Evolutionary conservation across 2,888 invertebrate genomes (phyloP).

Genomic region (Apodemia hepburni): DNA sequence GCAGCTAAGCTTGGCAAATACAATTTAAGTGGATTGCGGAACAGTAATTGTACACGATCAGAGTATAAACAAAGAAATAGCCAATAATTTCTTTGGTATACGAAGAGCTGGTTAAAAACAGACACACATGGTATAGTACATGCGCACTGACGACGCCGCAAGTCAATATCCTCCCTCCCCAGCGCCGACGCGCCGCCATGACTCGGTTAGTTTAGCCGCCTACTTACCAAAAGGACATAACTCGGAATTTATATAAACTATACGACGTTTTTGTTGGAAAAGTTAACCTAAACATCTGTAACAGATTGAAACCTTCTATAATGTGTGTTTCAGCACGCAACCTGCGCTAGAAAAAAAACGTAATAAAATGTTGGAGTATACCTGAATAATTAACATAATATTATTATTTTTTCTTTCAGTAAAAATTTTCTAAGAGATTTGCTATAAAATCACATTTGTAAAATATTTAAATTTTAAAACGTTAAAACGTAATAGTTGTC

Average conservation of each 20-base stretch:
- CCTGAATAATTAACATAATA: no score
- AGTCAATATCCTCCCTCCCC: conserved; percentile 76
- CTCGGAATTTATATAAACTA: not conserved
- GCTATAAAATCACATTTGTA: no score
- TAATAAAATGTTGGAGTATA: no score
- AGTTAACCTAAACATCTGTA: no score
- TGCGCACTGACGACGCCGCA: conserved; percentile 70
- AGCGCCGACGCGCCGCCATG: conserved; percentile 72
- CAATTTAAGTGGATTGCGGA: conserved; percentile 27
- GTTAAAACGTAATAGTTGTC: no score
- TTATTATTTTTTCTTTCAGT: no score
- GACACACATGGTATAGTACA: conserved; percentile 72
- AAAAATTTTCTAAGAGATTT: no score
- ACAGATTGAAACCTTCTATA: no score
- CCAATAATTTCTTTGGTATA: conserved; percentile 40
- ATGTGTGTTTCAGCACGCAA: no score
- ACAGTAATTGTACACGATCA: conserved; percentile 31
- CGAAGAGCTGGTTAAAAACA: conserved; percentile 57
- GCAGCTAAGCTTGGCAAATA: conserved; percentile 30
- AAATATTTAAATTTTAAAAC: no score
- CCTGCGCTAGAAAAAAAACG: no score
- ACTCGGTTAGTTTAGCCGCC: conserved; percentile 50
- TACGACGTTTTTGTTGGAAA: not conserved
- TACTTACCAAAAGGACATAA: conserved; percentile 36
- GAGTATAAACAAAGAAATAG: conserved; percentile 36